Evolutionary conservation across 2,113 vertebrate genomes (phyloP).

Genomic region (Carassius gibelio): DNA sequence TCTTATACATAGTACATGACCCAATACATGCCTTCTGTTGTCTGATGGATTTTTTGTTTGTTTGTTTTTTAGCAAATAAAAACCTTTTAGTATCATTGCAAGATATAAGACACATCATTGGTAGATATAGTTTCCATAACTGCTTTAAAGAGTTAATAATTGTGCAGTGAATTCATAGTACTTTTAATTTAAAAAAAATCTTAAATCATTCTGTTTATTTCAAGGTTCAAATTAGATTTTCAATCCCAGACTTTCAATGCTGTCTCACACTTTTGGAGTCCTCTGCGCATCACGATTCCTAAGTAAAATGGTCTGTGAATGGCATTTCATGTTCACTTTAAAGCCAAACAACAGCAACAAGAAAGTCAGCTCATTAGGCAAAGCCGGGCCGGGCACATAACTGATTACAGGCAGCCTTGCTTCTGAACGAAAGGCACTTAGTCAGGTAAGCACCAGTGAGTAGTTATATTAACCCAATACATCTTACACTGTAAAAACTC

Average conservation of each 20-base stretch:
- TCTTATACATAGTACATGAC: neutral
- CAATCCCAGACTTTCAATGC: neutral
- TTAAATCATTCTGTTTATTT: neutral
- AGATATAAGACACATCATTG: neutral
- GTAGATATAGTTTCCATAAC: neutral
- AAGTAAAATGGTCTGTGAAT: constrained; percentile 17
- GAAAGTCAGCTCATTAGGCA: constrained; percentile 39
- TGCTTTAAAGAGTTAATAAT: neutral
- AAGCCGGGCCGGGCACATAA: constrained; percentile 68
- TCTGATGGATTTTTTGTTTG: neutral
- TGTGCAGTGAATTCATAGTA: neutral
- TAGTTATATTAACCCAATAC: constrained; percentile 98
- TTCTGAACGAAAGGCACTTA: constrained; percentile 90
- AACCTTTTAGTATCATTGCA: neutral
- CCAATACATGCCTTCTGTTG: neutral
- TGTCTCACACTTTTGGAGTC: neutral
- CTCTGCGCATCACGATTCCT: neutral
- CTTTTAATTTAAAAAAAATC: neutral
- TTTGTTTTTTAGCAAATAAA: neutral
- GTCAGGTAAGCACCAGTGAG: constrained; percentile 99
- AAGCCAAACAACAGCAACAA: constrained; percentile 28
- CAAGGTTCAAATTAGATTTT: neutral
- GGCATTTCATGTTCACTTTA: neutral
- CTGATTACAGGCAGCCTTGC: constrained; percentile 87
- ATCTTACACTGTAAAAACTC: constrained; percentile 99